These are phyloP conservation scores for Napeogenes sylphis DNA, from an alignment of 2,888 invertebrate genomes.

Conservation along the genomic window DNA sequence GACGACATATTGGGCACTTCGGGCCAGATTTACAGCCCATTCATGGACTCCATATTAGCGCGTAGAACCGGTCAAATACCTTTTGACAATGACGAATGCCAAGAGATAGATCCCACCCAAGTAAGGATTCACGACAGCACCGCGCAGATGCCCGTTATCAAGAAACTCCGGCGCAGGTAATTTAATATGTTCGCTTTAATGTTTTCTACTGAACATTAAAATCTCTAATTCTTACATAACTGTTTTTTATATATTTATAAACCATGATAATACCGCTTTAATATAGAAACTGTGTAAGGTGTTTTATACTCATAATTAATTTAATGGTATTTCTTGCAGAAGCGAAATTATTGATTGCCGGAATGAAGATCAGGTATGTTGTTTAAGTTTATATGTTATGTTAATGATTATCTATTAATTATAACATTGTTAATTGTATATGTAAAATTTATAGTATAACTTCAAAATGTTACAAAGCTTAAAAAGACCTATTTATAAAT, in stretches of 20 bases:
- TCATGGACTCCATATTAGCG: conserved; percentile 78
- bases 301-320: background rate
- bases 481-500: background rate
- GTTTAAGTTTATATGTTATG: background rate
- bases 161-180: conserved; percentile 79
- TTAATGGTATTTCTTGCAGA: conserved; percentile 49
- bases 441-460: no score
- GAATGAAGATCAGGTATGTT: conserved; percentile 64
- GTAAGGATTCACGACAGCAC: conserved; percentile 89
- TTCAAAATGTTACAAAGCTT: no score
- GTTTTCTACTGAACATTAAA: no score
- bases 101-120: conserved; percentile 87
- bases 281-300: no score
- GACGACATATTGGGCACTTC: conserved; percentile 89
- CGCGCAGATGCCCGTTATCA: conserved; percentile 82
- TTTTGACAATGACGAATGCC: conserved; percentile 76
- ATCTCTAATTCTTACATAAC: no score
- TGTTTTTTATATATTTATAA: no score
- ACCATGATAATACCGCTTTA: no score
- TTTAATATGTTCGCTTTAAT: conserved; percentile 27
- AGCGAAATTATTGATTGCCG: conserved; percentile 67
- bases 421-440: no score
- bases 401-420: no score
- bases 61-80: conserved; percentile 59
- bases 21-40: conserved; percentile 79